Base-by-base conservation (phyloP, 2,113 vertebrate genomes). In the Caretta caretta region DNA sequence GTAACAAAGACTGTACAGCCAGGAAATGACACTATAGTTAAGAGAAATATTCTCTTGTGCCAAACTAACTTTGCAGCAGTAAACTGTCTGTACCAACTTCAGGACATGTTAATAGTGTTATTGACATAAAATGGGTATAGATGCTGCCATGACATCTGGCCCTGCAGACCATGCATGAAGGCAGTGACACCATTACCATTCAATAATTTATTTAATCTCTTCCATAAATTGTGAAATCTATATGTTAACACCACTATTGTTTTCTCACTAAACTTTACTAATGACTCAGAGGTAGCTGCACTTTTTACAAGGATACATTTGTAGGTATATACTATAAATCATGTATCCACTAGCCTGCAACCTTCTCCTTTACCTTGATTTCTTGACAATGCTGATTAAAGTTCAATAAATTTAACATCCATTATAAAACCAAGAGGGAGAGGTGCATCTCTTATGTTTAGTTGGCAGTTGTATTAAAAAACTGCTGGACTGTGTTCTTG, bases 261-360 rank as follows among this genome's bases (percentile, higher is more conserved):
- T 90, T 76, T 46, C 24, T 81, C 80, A 84, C 42, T 75, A 42
- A 83, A 27, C 35, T 72, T n/a, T 72, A 22, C n/a, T 38, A 38
- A 72, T 72, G n/a, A 65, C 29, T 87, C 54, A 57, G 80, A 46
- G 24, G 13, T 51, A 83, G 83, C 86, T 86, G 29, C 35, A 96
- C 7, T 75, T 31, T 83, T 89, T 51, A 56, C 8, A 53, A 1
- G 38, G n/a, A 27, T 84, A 83, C 24, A 42, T 82, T 84, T 9
- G 1, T 10, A 46, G 6, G 19, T 38, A 19, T 2, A 16, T 48
- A 46, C 38, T 48, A 29, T 29, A 78, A 48, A 46, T 76, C 42
- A 20, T 42, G 35, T 9, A 72, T 56, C 8, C 53, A 56, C 8
- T 89, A 84, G 84, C 90, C 83, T 22, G 62, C 1, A 83, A 11